These are phyloP conservation scores for Pantherophis guttatus DNA, from an alignment of 2,113 vertebrate genomes.

Conservation along the genomic window DNA sequence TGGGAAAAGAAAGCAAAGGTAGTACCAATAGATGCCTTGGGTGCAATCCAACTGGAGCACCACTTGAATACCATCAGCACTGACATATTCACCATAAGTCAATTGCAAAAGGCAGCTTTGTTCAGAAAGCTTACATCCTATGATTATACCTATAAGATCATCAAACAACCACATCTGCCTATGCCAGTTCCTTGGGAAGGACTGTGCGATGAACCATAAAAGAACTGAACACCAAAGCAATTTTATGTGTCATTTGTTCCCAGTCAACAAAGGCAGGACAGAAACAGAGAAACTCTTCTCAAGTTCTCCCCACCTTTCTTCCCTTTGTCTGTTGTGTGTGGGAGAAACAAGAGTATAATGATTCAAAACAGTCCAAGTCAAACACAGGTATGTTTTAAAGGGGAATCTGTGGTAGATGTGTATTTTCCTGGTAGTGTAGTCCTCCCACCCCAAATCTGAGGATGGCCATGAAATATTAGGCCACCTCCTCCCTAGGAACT, in stretches of 20 bases:
- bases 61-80: background rate
- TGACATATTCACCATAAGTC: too few species aligned
- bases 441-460: background rate
- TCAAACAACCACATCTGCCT: background rate
- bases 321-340: background rate
- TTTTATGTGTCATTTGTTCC: background rate
- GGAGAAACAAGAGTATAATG: background rate
- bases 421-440: background rate
- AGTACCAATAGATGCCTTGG: background rate
- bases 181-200: background rate
- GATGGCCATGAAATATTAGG: background rate
- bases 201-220: background rate
- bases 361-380: background rate
- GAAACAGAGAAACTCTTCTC: background rate
- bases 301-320: background rate
- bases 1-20: background rate
- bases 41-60: background rate
- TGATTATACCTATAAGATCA: too few species aligned
- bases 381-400: background rate
- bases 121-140: too few species aligned
- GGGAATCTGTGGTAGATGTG: background rate
- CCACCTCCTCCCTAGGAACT: background rate
- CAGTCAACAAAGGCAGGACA: background rate
- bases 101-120: too few species aligned
- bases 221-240: background rate